Evolutionary conservation across 1,140 invertebrate genomes (phyloP).

Genomic region (Lanistes nyassanus): DNA sequence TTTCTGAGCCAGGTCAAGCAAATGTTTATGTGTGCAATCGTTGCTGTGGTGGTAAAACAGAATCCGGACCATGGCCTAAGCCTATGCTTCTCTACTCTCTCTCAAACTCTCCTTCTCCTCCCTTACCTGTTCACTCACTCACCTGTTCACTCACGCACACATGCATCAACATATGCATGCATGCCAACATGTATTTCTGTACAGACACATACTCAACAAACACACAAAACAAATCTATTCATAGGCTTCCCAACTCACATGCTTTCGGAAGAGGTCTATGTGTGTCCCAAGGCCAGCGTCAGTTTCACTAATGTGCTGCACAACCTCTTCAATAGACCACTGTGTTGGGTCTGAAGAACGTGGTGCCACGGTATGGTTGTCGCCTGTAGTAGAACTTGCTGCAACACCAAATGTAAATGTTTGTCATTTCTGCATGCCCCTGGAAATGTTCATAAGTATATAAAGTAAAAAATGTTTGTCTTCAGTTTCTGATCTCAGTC

Average conservation of each 20-base stretch:
- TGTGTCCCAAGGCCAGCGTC: slow-evolving; percentile 84
- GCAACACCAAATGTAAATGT: too few relatives aligned
- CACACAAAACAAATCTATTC: background rate
- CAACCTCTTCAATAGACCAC: slow-evolving; percentile 95
- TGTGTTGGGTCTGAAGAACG: slow-evolving; percentile 76
- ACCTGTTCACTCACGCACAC: too few relatives aligned
- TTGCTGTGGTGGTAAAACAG: too few relatives aligned
- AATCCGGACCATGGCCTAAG: too few relatives aligned
- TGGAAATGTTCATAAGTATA: too few relatives aligned
- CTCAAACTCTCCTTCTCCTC: background rate
- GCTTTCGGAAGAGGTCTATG: slow-evolving; percentile 92
- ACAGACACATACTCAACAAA: background rate
- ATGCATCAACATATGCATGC: too few relatives aligned
- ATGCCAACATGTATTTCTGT: background rate
- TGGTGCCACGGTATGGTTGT: slow-evolving; percentile 62
- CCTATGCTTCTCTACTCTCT: too few relatives aligned
- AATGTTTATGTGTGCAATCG: too few relatives aligned
- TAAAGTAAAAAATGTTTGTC: too few relatives aligned
- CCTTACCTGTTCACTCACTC: background rate
- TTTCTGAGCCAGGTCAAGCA: too few relatives aligned
- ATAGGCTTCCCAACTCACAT: slow-evolving; percentile 76
- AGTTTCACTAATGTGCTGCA: slow-evolving; percentile 84
- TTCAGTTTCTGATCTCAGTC: too few relatives aligned
- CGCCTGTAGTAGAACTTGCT: slow-evolving; percentile 64
- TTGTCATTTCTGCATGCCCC: too few relatives aligned